A percentile compares a stretch with the other conserved stretches of the same genome.
Evolutionary conservation across 2,797 vertebrate species (phyloP).

Genomic region (Tragopan temminckii): DNA sequence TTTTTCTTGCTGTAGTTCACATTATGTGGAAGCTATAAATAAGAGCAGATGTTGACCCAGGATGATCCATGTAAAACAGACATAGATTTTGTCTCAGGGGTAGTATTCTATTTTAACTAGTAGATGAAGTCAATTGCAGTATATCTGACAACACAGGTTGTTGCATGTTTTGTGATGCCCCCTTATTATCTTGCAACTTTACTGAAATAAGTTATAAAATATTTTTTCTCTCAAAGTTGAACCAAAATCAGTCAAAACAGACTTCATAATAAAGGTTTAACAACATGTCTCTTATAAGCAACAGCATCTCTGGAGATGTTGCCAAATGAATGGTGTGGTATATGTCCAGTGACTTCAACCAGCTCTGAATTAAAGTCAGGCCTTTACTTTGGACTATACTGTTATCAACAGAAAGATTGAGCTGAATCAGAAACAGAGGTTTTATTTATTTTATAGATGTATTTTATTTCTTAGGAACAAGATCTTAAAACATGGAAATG

Average conservation of each 20-base stretch:
- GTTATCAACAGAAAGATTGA: background rate
- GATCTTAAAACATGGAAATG: background rate
- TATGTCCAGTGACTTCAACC: background rate
- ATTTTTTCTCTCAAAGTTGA: background rate
- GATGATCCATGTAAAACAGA: background rate
- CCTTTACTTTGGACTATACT: background rate
- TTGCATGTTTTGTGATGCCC: background rate
- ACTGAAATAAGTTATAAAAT: background rate
- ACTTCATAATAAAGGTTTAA: background rate
- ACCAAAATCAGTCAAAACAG: background rate
- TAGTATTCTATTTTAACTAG: background rate
- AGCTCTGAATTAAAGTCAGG: background rate
- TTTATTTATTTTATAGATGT: background rate
- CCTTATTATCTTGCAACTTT: background rate
- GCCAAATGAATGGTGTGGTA: background rate
- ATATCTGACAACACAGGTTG: background rate
- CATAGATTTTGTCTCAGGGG: background rate
- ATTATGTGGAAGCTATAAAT: background rate
- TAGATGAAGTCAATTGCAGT: background rate
- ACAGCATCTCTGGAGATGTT: background rate
- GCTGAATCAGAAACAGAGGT: accelerated
- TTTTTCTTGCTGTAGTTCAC: background rate
- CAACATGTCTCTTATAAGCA: background rate
- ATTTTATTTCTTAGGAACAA: background rate
- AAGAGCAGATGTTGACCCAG: background rate